Percentiles rank a stretch among this genome's conserved stretches.
These are phyloP conservation scores for Urosaurus nigricauda DNA, from an alignment of 2,797 vertebrate genomes.

Conservation along the genomic window DNA sequence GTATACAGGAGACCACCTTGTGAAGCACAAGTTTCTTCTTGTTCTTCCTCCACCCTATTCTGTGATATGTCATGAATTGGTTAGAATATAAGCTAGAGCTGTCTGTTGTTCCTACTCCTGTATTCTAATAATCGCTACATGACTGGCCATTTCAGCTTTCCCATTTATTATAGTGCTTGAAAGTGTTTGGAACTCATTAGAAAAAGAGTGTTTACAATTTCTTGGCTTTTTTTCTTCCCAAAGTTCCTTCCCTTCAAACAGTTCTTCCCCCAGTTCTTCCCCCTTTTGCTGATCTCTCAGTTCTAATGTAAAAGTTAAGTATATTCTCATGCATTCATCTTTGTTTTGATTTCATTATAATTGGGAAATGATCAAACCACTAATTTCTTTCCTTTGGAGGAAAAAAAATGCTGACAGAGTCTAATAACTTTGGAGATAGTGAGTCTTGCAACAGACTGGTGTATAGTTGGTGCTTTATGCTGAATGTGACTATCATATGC, in stretches of 20 bases:
- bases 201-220: background rate
- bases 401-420: background rate
- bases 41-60: background rate
- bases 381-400: slow-evolving; percentile 5
- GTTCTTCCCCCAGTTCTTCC: background rate
- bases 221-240: background rate
- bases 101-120: background rate
- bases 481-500: background rate
- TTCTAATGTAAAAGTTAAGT: background rate
- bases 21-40: background rate
- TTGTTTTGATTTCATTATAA: background rate
- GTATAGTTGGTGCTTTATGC: background rate
- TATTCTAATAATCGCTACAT: background rate
- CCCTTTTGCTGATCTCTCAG: slow-evolving; percentile 13
- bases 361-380: slow-evolving; percentile 7
- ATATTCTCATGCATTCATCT: background rate
- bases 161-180: background rate
- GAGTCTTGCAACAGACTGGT: background rate
- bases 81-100: background rate
- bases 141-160: background rate
- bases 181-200: background rate
- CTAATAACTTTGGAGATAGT: background rate
- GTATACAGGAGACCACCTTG: background rate
- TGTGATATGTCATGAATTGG: background rate
- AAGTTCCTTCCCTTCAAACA: background rate